These are phyloP conservation scores for Phaenicophaeus curvirostris DNA, from an alignment of 2,797 vertebrate genomes.

Conservation along the genomic window DNA sequence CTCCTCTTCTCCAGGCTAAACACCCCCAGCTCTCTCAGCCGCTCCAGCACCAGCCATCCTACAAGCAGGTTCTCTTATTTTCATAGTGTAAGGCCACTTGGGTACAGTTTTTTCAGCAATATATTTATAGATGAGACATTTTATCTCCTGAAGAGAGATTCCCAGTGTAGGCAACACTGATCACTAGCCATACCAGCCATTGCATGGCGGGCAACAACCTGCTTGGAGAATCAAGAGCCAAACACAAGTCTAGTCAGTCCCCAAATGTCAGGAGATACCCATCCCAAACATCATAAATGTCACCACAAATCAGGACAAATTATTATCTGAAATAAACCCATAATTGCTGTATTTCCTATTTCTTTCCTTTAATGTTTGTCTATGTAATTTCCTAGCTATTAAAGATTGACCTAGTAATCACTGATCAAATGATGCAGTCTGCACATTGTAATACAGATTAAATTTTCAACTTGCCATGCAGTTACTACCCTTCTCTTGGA, in stretches of 20 bases:
- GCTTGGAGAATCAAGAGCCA: neutral
- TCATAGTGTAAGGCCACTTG: neutral
- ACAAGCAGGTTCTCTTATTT: neutral
- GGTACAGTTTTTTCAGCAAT: neutral
- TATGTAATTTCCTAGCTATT: slow-evolving; percentile 12
- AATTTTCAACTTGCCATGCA: neutral
- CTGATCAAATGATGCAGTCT: slow-evolving; percentile 2
- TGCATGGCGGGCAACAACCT: neutral
- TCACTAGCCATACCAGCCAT: accelerated
- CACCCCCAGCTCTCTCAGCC: too few relatives aligned
- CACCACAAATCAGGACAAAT: slow-evolving; percentile 13
- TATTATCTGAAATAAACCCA: neutral
- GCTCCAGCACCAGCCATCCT: neutral
- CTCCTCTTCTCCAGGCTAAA: too few relatives aligned
- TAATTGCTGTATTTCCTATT: neutral
- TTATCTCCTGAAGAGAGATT: neutral
- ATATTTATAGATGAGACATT: neutral
- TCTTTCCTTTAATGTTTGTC: neutral
- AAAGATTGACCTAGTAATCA: neutral
- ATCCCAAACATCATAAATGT: neutral
- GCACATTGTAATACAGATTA: neutral
- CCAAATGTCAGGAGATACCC: neutral
- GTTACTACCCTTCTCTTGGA: neutral
- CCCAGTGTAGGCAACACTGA: neutral
- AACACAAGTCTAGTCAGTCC: neutral